Evolutionary conservation across 2,113 vertebrate species (phyloP).

Genomic region (Caretta caretta): DNA sequence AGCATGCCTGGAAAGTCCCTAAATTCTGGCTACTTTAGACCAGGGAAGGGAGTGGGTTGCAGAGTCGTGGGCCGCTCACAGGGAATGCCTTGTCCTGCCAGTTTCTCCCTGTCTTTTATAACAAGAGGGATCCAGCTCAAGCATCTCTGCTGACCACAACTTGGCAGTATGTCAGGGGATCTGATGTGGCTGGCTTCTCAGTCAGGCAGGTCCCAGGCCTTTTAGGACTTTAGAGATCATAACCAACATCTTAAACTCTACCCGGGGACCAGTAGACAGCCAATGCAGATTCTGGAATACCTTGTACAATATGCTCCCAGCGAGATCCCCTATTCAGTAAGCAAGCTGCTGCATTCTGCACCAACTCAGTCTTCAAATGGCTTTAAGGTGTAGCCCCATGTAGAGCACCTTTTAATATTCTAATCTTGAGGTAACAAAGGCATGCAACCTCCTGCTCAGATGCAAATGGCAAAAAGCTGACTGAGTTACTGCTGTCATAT

Average conservation of each 20-base stretch:
- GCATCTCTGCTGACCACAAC: background rate
- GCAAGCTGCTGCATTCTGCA: background rate
- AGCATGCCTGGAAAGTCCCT: background rate
- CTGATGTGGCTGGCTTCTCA: background rate
- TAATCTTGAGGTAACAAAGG: background rate
- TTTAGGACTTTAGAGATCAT: background rate
- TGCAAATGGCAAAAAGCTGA: background rate
- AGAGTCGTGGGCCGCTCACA: background rate
- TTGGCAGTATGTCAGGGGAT: background rate
- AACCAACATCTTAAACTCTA: background rate
- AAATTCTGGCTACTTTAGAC: background rate
- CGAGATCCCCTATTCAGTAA: background rate
- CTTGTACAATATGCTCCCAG: background rate
- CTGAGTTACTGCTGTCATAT: background rate
- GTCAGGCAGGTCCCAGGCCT: background rate
- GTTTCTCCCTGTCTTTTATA: background rate
- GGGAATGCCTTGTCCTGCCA: background rate
- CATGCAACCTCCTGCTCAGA: background rate
- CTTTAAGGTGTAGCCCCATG: background rate
- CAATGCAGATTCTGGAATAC: background rate
- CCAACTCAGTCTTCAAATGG: background rate
- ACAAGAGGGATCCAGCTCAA: background rate
- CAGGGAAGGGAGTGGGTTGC: background rate
- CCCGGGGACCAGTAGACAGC: background rate
- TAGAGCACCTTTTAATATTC: background rate